These are phyloP conservation scores for Gymnoscopelus braueri DNA, from an alignment of 2,797 vertebrate species.

Conservation along the genomic window DNA sequence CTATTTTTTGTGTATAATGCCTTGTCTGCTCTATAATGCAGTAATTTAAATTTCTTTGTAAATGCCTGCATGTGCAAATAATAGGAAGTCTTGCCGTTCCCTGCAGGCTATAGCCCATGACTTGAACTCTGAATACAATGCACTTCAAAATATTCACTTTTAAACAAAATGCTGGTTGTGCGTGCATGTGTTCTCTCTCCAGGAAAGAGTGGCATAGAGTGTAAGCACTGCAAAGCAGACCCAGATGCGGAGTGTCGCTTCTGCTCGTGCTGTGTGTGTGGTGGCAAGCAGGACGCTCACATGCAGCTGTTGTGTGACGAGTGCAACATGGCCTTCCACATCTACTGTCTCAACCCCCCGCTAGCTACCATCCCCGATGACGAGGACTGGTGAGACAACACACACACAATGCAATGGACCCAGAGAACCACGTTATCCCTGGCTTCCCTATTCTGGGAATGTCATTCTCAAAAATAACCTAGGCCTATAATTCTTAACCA, in stretches of 20 bases:
- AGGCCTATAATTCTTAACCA: too few relatives aligned
- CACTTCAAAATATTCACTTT: too few relatives aligned
- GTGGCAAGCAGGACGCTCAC: slow-evolving; percentile 96
- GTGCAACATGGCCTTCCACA: slow-evolving; percentile 99
- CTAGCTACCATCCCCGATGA: slow-evolving; percentile 95
- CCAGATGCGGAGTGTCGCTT: slow-evolving; percentile 93
- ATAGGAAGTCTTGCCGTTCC: not conserved
- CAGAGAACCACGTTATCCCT: not conserved
- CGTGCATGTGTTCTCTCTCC: slow-evolving; percentile 25
- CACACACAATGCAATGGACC: not conserved
- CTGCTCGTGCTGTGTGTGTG: slow-evolving; percentile 96
- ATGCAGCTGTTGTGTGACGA: slow-evolving; percentile 99
- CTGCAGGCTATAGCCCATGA: too few relatives aligned
- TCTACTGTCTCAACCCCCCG: slow-evolving; percentile 98
- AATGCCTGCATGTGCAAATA: too few relatives aligned
- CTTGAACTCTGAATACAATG: too few relatives aligned
- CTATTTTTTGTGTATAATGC: not conserved
- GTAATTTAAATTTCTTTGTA: too few relatives aligned
- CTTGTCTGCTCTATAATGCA: too few relatives aligned
- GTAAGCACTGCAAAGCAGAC: slow-evolving; percentile 96
- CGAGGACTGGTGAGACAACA: slow-evolving; percentile 93
- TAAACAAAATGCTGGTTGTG: not conserved
- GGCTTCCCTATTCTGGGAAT: not conserved
- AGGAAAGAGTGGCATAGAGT: slow-evolving; percentile 98
- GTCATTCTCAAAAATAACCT: too few relatives aligned